A percentile compares a stretch with the other conserved stretches of the same genome.
These are phyloP conservation scores for Drosophila paranaensis DNA, from an alignment of 2,888 invertebrate genomes.

Conservation along the genomic window DNA sequence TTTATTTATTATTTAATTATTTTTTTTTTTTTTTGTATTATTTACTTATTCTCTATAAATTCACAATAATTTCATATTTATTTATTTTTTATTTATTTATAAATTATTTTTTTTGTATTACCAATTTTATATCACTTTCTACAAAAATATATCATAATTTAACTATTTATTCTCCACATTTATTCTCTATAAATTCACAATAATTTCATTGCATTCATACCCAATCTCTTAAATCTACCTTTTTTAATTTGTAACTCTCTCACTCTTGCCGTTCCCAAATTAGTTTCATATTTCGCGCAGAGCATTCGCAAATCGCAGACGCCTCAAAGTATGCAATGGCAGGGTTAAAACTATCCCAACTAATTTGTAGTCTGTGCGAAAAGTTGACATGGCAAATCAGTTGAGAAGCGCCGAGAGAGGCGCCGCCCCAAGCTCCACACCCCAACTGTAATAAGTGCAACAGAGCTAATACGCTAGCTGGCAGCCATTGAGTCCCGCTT, in stretches of 20 bases:
- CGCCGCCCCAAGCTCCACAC: not conserved
- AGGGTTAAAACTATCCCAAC: not conserved
- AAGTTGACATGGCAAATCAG: slow-evolving; percentile 36
- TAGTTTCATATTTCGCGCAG: not conserved
- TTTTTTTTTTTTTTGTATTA: too few species aligned
- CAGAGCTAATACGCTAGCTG: slow-evolving; percentile 41
- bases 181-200: not conserved
- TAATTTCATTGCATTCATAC: too few species aligned
- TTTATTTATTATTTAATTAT: too few species aligned
- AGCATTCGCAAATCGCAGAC: not conserved
- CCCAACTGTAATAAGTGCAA: slow-evolving; percentile 4
- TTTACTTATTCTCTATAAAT: too few species aligned
- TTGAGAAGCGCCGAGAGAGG: not conserved
- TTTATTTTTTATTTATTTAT: too few species aligned
- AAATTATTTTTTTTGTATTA: too few species aligned
- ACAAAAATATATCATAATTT: too few species aligned
- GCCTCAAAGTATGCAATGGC: slow-evolving; percentile 11
- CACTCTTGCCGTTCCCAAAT: not conserved
- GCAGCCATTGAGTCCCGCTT: not conserved
- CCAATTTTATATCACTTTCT: too few species aligned
- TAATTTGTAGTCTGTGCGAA: slow-evolving; percentile 47
- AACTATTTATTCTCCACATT: not conserved
- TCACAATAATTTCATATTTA: too few species aligned
- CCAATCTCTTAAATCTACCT: not conserved
- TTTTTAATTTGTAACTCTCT: not conserved